phyloP scores from a whole-genome alignment of 2,888 invertebrate species.

The Antheraea yamamai region DNA sequence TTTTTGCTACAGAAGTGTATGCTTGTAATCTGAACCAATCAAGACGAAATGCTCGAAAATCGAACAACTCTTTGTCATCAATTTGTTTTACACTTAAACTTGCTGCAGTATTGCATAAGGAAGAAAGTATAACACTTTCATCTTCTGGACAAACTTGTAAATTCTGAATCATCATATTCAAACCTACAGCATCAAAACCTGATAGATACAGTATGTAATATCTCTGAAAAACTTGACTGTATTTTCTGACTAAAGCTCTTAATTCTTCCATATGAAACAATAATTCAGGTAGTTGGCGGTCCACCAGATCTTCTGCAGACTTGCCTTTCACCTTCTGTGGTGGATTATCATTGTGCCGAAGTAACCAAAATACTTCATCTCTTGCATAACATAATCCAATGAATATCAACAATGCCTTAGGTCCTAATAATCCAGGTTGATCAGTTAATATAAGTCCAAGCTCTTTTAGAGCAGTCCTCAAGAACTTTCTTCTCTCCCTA shows the following conservation, averaged over 20 bases:
- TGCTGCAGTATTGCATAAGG: conserved; percentile 94
- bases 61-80: conserved; percentile 97
- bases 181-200: conserved; percentile 96
- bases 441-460: conserved; percentile 97
- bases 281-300: conserved; percentile 97
- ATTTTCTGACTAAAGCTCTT: conserved; percentile 95
- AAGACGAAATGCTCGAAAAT: conserved; percentile 95
- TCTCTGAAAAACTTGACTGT: conserved; percentile 97
- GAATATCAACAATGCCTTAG: conserved; percentile 97
- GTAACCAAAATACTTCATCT: conserved; percentile 98
- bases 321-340: conserved; percentile 94
- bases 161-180: conserved; percentile 93
- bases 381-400: conserved; percentile 97
- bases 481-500: conserved; percentile 96
- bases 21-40: conserved; percentile 99
- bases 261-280: conserved; percentile 99
- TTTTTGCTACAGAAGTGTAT: conserved; percentile 92
- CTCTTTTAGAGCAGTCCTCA: conserved; percentile 97
- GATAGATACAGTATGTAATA: conserved; percentile 98
- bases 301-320: conserved; percentile 95
- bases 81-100: conserved; percentile 95
- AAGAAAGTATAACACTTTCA: conserved; percentile 96
- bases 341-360: conserved; percentile 98
- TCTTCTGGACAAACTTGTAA: conserved; percentile 95
- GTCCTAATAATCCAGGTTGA: conserved; percentile 98